phyloP scores from a whole-genome alignment of 2,113 vertebrate genomes.

The Emberiza fucata region DNA sequence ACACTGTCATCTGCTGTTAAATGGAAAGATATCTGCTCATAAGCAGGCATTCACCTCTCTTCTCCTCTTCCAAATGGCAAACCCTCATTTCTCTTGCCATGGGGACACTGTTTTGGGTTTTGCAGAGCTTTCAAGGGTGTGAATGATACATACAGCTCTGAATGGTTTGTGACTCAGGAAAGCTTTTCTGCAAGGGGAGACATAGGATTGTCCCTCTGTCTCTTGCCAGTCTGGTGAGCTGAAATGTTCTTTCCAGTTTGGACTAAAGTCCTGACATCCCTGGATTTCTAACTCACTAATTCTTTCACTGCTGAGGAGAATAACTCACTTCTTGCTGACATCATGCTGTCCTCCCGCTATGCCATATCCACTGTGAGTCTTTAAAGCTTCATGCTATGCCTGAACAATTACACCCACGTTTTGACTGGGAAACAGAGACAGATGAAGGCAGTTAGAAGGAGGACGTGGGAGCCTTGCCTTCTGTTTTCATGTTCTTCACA shows the following conservation, averaged over 20 bases:
- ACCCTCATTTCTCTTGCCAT: neutral
- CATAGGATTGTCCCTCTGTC: neutral
- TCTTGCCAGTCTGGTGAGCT: neutral
- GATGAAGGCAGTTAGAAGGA: constrained; percentile 7
- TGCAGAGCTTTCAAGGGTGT: neutral
- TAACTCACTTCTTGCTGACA: constrained; percentile 37
- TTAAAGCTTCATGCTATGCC: constrained; percentile 4
- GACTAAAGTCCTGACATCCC: neutral
- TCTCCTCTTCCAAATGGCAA: neutral
- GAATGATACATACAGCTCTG: neutral
- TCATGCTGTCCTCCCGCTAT: neutral
- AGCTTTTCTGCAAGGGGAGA: neutral
- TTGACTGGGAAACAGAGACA: constrained; percentile 42
- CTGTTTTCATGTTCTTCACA: neutral
- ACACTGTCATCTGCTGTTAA: neutral
- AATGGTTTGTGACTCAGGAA: neutral
- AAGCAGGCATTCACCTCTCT: neutral
- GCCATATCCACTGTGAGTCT: neutral
- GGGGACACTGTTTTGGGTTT: neutral
- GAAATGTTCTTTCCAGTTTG: neutral
- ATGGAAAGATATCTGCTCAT: neutral
- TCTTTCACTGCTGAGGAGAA: neutral
- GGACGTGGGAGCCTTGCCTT: neutral
- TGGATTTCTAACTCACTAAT: neutral
- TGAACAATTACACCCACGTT: constrained; percentile 52